phyloP scores from a whole-genome alignment of 2,113 vertebrate genomes.

The Scortum barcoo region DNA sequence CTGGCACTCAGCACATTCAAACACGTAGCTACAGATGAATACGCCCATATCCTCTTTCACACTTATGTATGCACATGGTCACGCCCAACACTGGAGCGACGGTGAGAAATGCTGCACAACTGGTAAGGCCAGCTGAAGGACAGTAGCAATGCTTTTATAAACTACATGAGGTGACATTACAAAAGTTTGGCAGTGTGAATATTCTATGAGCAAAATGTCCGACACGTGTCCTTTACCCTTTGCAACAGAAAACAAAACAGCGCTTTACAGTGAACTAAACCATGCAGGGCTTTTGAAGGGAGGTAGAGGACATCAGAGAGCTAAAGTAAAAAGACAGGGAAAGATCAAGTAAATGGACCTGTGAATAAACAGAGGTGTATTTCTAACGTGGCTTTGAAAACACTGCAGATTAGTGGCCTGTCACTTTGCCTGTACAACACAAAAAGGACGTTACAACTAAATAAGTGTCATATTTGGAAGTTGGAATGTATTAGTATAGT shows the following conservation, averaged over 20 bases:
- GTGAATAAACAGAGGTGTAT: conserved; percentile 7
- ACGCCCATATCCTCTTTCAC: conserved; percentile 19
- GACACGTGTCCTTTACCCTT: conserved; percentile 24
- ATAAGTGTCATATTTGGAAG: conserved; percentile 55
- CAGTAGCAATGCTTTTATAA: conserved; percentile 5
- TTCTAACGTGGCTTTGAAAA: conserved; percentile 48
- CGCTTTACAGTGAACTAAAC: conserved; percentile 59
- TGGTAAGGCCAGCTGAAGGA: conserved; percentile 45
- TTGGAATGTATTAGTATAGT: conserved; percentile 73
- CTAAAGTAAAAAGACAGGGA: conserved; percentile 14
- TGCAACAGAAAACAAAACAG: conserved; percentile 46
- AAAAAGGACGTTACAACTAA: conserved; percentile 59
- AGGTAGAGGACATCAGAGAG: conserved; percentile 42
- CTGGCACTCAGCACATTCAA: conserved; percentile 34
- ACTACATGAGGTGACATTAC: conserved; percentile 13
- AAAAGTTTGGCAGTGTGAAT: conserved; percentile 52
- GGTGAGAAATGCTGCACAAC: conserved; percentile 43
- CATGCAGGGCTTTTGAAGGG: conserved; percentile 68
- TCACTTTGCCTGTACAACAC: conserved; percentile 69
- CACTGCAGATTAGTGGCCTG: conserved; percentile 48
- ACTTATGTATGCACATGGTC: conserved; percentile 37
- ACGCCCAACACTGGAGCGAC: conserved; percentile 39
- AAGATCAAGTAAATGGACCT: conserved; percentile 25
- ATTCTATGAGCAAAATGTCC: conserved; percentile 39
- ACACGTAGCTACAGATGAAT: conserved; percentile 51